Conservation (phyloP, 2,797 vertebrate genomes). For the Semaprochilodus insignis region DNA sequence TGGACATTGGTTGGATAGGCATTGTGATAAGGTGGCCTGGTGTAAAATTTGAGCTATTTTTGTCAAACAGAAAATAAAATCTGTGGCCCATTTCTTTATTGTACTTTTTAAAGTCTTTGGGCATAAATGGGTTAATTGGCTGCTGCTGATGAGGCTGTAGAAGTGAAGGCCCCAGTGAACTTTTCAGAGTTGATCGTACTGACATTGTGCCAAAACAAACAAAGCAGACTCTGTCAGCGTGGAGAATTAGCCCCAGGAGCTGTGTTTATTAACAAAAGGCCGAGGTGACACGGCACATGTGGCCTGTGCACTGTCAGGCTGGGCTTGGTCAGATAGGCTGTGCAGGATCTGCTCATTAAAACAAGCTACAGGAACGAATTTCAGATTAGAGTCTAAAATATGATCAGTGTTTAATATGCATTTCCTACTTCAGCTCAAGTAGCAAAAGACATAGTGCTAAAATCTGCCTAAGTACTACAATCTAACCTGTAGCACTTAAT, state of each 20-base stretch:
- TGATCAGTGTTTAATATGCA: not conserved
- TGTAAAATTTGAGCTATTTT: too few relatives aligned
- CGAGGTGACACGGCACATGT: not conserved
- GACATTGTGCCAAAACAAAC: slow-evolving; percentile 56
- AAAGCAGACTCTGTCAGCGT: not conserved
- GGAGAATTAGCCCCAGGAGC: not conserved
- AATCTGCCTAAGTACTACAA: too few relatives aligned
- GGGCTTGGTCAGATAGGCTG: not conserved
- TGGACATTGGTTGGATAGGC: too few relatives aligned
- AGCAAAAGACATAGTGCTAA: not conserved
- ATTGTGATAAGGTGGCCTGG: too few relatives aligned
- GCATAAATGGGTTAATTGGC: not conserved
- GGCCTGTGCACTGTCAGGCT: not conserved
- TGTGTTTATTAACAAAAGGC: slow-evolving; percentile 3
- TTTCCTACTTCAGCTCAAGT: not conserved
- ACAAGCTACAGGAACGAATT: not conserved
- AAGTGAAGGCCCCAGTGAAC: not conserved
- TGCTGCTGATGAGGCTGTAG: slow-evolving; percentile 41
- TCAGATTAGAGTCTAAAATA: not conserved
- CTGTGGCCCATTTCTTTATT: too few relatives aligned
- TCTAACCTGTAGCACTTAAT: too few relatives aligned
- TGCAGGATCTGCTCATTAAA: not conserved
- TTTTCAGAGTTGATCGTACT: slow-evolving; percentile 25
- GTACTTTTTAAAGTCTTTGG: too few relatives aligned
- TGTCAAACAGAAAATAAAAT: too few relatives aligned